Evolutionary conservation across 2,113 vertebrate genomes (phyloP).

Genomic region (Forbesichthys papilliferus): DNA sequence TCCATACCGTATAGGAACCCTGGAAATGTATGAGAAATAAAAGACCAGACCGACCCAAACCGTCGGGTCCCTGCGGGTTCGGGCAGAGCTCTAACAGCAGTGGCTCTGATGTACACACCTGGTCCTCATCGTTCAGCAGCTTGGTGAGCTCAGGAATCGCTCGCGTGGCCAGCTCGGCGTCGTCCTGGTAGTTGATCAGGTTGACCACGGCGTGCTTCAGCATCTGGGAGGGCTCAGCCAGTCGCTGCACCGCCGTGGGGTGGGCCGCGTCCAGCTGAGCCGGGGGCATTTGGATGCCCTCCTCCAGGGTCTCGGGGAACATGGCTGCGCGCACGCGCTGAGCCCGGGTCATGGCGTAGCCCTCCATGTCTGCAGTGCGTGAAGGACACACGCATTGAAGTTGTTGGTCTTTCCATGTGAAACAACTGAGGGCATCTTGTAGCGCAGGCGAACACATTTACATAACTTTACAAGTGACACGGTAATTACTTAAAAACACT

Average conservation of each 20-base stretch:
- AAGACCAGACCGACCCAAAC: background rate
- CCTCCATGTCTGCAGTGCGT: slow-evolving; percentile 86
- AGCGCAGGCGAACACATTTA: background rate
- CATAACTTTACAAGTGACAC: background rate
- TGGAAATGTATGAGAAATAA: background rate
- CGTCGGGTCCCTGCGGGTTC: no score
- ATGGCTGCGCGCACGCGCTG: slow-evolving; percentile 97
- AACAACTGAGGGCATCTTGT: background rate
- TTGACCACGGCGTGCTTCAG: slow-evolving; percentile 98
- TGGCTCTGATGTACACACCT: slow-evolving; percentile 70
- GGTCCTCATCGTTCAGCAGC: slow-evolving; percentile 97
- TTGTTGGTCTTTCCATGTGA: background rate
- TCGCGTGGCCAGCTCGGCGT: slow-evolving; percentile 95
- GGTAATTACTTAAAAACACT: no score
- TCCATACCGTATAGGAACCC: no score
- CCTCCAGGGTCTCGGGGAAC: slow-evolving; percentile 97
- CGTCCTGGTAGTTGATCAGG: slow-evolving; percentile 98
- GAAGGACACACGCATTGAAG: background rate
- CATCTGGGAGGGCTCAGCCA: slow-evolving; percentile 99
- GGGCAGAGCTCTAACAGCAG: background rate
- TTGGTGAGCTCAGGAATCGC: slow-evolving; percentile 98
- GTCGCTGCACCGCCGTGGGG: slow-evolving; percentile 94
- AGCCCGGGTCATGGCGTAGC: slow-evolving; percentile 98
- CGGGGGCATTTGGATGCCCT: slow-evolving; percentile 94
- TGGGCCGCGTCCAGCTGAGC: slow-evolving; percentile 93